Conservation (phyloP, 2,797 vertebrate species). For the Aphelocoma californica region DNA sequence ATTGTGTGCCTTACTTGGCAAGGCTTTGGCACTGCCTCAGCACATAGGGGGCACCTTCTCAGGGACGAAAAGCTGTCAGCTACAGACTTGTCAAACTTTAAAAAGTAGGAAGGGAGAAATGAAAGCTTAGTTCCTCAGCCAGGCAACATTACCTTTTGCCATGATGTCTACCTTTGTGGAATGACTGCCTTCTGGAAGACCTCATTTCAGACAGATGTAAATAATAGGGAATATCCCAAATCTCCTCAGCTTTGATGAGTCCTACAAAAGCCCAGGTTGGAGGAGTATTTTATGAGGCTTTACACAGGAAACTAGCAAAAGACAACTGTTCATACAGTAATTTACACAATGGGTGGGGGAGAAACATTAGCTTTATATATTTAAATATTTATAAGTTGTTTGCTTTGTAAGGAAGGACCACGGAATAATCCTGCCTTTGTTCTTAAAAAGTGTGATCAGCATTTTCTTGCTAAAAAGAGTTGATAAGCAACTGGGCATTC, state of each 20-base stretch:
- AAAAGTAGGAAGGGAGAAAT: neutral
- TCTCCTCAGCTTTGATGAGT: neutral
- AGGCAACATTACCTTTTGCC: neutral
- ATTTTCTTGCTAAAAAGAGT: slow-evolving; percentile 42
- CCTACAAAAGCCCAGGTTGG: neutral
- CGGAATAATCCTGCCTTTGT: slow-evolving; percentile 50
- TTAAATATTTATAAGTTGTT: slow-evolving; percentile 53
- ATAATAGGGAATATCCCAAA: neutral
- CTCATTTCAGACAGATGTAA: neutral
- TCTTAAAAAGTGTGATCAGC: slow-evolving; percentile 55
- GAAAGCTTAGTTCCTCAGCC: neutral
- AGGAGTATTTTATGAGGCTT: neutral
- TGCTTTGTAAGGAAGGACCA: slow-evolving; percentile 28
- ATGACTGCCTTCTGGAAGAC: neutral
- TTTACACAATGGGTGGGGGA: neutral
- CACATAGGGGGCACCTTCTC: neutral
- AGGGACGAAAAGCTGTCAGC: neutral
- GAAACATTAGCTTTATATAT: slow-evolving; percentile 20
- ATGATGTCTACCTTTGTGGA: neutral
- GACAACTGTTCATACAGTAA: neutral
- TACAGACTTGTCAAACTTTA: neutral
- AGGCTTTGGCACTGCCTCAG: neutral
- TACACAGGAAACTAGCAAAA: neutral
- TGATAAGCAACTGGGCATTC: slow-evolving; percentile 51
- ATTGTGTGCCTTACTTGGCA: neutral